Conservation (phyloP, 2,888 invertebrate genomes). For the Priapulus caudatus region DNA sequence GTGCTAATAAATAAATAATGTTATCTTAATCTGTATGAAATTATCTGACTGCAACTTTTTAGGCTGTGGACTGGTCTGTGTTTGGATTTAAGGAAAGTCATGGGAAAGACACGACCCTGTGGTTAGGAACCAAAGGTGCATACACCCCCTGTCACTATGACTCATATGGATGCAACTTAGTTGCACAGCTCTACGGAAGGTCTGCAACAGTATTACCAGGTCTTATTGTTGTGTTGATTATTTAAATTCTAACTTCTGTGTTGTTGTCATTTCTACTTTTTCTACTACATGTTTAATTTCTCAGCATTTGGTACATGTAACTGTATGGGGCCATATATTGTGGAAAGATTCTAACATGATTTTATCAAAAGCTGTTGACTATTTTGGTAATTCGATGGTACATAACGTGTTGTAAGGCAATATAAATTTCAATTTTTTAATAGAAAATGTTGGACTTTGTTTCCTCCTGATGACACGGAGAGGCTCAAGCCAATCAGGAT, state of each 20-base stretch:
- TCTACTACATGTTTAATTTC: too few relatives aligned
- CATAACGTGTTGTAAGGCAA: too few relatives aligned
- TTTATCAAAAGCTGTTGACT: too few relatives aligned
- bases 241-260: too few relatives aligned
- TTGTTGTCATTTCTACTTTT: too few relatives aligned
- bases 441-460: constrained; percentile 82
- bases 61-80: constrained; percentile 35
- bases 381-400: too few relatives aligned
- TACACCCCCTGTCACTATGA: constrained; percentile 90
- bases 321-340: too few relatives aligned
- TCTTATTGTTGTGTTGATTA: too few relatives aligned
- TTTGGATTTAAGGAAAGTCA: constrained; percentile 54
- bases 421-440: constrained; percentile 22
- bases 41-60: not conserved
- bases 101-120: constrained; percentile 60
- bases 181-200: constrained; percentile 77
- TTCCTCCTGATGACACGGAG: constrained; percentile 60
- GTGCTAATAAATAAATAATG: constrained; percentile 4
- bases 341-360: too few relatives aligned
- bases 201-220: constrained; percentile 36
- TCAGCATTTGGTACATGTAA: too few relatives aligned
- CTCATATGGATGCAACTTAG: constrained; percentile 83
- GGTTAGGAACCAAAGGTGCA: constrained; percentile 74
- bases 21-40: not conserved
- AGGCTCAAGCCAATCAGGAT: constrained; percentile 62